Percentiles rank a stretch among this genome's conserved stretches.
These are phyloP conservation scores for Dasypus novemcinctus DNA, from an alignment of 2,113 vertebrate species.

Conservation along the genomic window DNA sequence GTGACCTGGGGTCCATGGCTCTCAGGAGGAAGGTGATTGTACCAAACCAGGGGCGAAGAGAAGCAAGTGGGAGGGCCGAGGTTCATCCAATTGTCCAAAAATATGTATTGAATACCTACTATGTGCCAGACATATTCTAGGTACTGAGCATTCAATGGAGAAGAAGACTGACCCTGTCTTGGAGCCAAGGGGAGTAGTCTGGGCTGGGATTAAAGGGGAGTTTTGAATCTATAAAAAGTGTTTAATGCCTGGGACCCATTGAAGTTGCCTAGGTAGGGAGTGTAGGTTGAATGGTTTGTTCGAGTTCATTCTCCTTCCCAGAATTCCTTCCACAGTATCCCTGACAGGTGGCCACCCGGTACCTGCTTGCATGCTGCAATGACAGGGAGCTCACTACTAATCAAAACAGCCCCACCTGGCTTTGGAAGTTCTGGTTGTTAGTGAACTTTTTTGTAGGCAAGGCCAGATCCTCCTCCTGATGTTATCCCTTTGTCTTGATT, in stretches of 20 bases:
- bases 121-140: neutral
- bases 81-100: neutral
- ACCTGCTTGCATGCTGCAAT: neutral
- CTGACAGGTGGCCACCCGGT: neutral
- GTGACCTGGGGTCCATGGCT: neutral
- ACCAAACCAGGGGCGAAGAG: neutral
- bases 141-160: too few relatives aligned
- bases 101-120: neutral
- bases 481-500: neutral
- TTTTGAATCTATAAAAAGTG: neutral
- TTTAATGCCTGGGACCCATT: neutral
- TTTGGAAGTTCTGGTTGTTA: neutral
- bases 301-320: neutral
- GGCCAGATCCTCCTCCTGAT: neutral
- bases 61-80: neutral
- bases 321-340: neutral
- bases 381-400: neutral
- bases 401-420: too few relatives aligned
- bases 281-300: neutral
- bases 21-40: neutral
- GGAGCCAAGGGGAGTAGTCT: neutral
- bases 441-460: neutral
- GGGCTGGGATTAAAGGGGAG: neutral
- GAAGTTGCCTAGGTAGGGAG: neutral
- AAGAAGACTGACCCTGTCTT: neutral